These are phyloP conservation scores for Andrena hattorfiana DNA, from an alignment of 2,888 invertebrate species.

Conservation along the genomic window DNA sequence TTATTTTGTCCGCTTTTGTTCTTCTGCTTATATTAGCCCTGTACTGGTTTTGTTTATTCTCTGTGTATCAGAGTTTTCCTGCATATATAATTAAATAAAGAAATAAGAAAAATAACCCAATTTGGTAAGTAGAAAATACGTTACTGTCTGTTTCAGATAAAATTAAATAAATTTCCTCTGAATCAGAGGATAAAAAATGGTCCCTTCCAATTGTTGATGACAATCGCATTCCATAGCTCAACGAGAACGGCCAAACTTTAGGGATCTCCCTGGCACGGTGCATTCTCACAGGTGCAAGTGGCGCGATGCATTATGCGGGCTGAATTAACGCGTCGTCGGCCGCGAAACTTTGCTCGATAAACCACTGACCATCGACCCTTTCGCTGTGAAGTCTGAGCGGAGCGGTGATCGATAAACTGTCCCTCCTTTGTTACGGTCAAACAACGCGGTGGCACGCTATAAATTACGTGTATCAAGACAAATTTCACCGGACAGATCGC, in stretches of 20 bases:
- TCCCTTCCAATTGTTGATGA: slow-evolving; percentile 2
- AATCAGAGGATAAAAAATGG: slow-evolving; percentile 3
- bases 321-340: slow-evolving; percentile 51
- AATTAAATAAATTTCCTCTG: not conserved
- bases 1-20: too few relatives aligned
- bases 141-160: not conserved
- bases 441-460: slow-evolving; percentile 24
- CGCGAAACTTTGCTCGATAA: slow-evolving; percentile 42
- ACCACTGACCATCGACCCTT: slow-evolving; percentile 46
- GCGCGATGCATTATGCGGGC: slow-evolving; percentile 45
- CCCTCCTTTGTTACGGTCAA: slow-evolving; percentile 20
- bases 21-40: too few relatives aligned
- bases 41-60: too few relatives aligned
- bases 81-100: too few relatives aligned
- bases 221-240: not conserved
- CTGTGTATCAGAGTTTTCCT: too few relatives aligned
- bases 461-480: slow-evolving; percentile 47
- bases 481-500: slow-evolving; percentile 40
- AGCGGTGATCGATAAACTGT: slow-evolving; percentile 47
- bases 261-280: not conserved
- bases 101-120: too few relatives aligned
- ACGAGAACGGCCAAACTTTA: not conserved
- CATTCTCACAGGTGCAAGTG: slow-evolving; percentile 7
- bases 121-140: not conserved
- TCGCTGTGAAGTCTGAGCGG: slow-evolving; percentile 19